phyloP scores from a whole-genome alignment of 2,113 vertebrate genomes.

The Larimichthys polyactis region DNA sequence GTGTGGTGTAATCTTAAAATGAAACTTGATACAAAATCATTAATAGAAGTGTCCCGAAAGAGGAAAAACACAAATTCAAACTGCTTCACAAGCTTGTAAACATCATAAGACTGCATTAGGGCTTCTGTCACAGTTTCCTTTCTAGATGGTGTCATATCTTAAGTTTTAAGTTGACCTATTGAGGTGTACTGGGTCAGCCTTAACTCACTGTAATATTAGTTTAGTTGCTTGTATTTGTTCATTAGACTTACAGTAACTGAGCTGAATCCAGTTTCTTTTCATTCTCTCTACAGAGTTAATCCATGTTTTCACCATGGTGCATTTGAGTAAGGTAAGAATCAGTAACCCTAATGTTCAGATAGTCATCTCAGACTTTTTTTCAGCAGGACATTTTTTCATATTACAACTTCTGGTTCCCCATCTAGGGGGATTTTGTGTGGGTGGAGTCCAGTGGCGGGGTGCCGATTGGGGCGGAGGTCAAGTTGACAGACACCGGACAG shows the following conservation, averaged over 20 bases:
- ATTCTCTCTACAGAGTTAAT: conserved; percentile 34
- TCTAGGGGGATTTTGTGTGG: conserved; percentile 96
- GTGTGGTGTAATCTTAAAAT: neutral
- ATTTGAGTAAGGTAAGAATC: conserved; percentile 81
- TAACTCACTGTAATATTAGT: neutral
- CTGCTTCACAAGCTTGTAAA: neutral
- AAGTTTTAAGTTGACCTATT: neutral
- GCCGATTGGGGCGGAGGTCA: conserved; percentile 91
- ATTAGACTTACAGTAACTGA: neutral
- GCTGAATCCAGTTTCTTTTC: neutral
- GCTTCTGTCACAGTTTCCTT: neutral
- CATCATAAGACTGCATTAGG: neutral
- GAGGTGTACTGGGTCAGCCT: neutral
- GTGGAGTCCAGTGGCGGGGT: conserved; percentile 83
- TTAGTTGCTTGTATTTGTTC: neutral
- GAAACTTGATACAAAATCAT: neutral
- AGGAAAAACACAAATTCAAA: too few species aligned
- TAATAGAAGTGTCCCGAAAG: neutral
- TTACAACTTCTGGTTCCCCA: neutral
- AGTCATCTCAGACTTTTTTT: neutral
- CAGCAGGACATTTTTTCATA: accelerated
- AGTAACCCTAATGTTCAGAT: neutral
- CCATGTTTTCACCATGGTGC: conserved; percentile 74
- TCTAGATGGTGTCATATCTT: neutral
- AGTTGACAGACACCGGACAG: conserved; percentile 86